Evolutionary conservation across 2,797 vertebrate species (phyloP), one percentile per base, ranked within the genome.

Genomic region (Platalea minor): DNA sequence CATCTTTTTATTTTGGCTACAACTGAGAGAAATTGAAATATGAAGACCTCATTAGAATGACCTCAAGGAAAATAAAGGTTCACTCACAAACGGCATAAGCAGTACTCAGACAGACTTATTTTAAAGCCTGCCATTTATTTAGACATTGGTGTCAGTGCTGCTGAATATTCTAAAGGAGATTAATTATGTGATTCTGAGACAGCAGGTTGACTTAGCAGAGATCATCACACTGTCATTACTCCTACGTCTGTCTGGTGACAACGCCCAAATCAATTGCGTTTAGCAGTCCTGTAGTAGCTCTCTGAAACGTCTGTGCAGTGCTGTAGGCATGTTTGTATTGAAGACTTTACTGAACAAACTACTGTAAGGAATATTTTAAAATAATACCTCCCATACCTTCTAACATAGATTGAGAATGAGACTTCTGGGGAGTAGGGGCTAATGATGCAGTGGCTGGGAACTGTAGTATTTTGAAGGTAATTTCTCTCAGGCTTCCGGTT

Each of bases 201-300:
- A 91, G 68, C 93, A 91, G 84, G 35, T 46, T 92, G 81, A 89
- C 54, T 91, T 95, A 80, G 64, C 67, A 92, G 84, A 80, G 31
- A 77, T 96, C 84, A 74, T 92, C 94, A 68, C 43, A 31, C 56
- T 89, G 72, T 94, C 84, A 80, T 86, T 96, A 85, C 93, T 96
- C 92, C 90, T 95, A 88, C 84, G 2, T 85, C 70, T 7, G 57
- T 95, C 90, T 95, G 77, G 29, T 91, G n/a, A 79, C 7, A 10
- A 64, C 0, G 0, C 77, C 86, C 72, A 39, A 67, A 74, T 59
- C 91, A 60, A 3, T 0, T 96, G 41, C 64, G 68, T 85, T 92
- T 89, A 60, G 65, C 56, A 79, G 1, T 64, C 15, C 29, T 46
- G 9, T n/a, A 89, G 83, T 50, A 76, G 48, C 29, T 93, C 53